Evolutionary conservation across 2,888 invertebrate genomes (phyloP).

Genomic region (Aphidoletes aphidimyza): DNA sequence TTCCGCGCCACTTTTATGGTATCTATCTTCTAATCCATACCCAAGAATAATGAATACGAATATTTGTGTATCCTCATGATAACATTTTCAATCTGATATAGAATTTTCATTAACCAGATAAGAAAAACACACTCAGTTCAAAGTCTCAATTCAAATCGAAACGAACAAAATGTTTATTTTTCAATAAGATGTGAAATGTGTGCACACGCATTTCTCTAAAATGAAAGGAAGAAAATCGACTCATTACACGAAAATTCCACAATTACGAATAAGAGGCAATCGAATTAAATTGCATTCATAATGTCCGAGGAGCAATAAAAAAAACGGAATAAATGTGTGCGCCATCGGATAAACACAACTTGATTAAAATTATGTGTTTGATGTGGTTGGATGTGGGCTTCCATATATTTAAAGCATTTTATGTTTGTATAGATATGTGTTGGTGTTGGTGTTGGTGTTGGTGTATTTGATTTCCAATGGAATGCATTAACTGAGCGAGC

Average conservation of each 20-base stretch:
- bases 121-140: background rate
- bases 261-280: background rate
- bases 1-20: too few relatives aligned
- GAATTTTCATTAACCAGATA: background rate
- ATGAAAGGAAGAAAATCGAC: background rate
- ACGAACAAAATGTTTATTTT: conserved; percentile 12
- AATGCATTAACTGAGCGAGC: background rate
- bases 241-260: background rate
- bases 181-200: background rate
- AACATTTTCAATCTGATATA: background rate
- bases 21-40: too few relatives aligned
- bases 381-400: background rate
- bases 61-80: conserved; percentile 27
- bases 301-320: background rate
- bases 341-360: conserved; percentile 31
- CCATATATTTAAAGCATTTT: conserved; percentile 6
- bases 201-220: background rate
- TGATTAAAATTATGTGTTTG: background rate
- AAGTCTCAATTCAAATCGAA: conserved; percentile 23
- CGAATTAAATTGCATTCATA: conserved; percentile 38
- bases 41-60: conserved; percentile 35
- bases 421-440: too few relatives aligned
- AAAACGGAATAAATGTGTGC: background rate
- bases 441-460: background rate
- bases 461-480: background rate